Evolutionary conservation across 2,113 vertebrate genomes (phyloP), one percentile per base, ranked within the genome.

Genomic region (Eudyptes chrysolophus): DNA sequence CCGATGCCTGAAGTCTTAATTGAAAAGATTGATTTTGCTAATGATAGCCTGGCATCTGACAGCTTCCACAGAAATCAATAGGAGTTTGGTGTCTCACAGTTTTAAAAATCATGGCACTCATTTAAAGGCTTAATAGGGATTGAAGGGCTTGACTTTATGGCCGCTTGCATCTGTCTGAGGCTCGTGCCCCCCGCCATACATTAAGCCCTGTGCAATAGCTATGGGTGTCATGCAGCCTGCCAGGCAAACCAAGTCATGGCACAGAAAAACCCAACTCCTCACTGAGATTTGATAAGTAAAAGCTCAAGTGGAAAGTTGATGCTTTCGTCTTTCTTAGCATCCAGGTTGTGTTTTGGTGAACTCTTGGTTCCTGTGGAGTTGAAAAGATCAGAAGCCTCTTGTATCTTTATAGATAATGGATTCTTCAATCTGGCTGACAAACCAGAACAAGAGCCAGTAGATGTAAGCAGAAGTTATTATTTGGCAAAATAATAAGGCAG

Each of bases 1-100:
- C 34, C 52, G 74, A 87, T 89, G 77, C 81, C 72, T 2, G 2
- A 81, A 94, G 44, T 89, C 48, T 94, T 87, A 85, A 76, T 49
- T 87, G 92, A 90, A 93, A 93, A 90, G 92, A 88, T 57, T 52
- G 54, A 94, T 93, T 96, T 95, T 92, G 61, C 69, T 79, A 44
- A 87, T 89, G 78, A 85, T 93, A 87, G 44, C 38, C 49, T 82
- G 65, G 52, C 70, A 92, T 91, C 51, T 2, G 5, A 82, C 68
- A 58, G 51, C 52, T 82, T 84, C 38, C 42, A 34, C 0, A 52
- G 69, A 85, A 89, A 84, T 82, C 11, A 40, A 52, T 34, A 71
- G 27, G 25, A 92, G 25, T 82, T 87, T 34, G 38, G 36, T 16
- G 29, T 55, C 21, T 78, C 48, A 61, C 15, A 51, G 15, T 81